A percentile compares a stretch with the other conserved stretches of the same genome.
These are phyloP conservation scores for Marasmarcha lunaedactyla DNA, from an alignment of 2,888 invertebrate genomes.

Conservation along the genomic window DNA sequence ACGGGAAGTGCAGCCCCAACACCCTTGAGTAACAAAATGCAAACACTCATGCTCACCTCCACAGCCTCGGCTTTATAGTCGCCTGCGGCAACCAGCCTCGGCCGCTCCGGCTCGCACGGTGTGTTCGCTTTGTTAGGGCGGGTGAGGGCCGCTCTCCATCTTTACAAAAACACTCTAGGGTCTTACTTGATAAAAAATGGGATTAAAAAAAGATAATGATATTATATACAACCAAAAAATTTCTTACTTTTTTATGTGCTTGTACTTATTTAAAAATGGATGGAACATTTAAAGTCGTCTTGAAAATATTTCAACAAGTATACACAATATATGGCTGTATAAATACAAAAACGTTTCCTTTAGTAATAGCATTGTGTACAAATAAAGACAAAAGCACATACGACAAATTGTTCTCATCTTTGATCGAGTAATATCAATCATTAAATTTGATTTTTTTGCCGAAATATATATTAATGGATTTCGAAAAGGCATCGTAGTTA, in stretches of 20 bases:
- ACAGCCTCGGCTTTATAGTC: slow-evolving; percentile 2
- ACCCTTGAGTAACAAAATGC: slow-evolving; percentile 5
- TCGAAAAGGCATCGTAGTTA: slow-evolving; percentile 4
- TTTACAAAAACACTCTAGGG: too few species aligned
- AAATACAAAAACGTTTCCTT: slow-evolving; percentile 5
- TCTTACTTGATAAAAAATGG: slow-evolving; percentile 1
- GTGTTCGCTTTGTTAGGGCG: too few species aligned
- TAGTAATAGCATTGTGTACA: slow-evolving; percentile 4
- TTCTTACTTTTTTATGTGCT: slow-evolving; percentile 1
- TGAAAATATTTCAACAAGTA: slow-evolving; percentile 3
- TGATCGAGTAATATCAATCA: slow-evolving; percentile 5
- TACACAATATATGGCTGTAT: slow-evolving; percentile 6
- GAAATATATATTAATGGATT: slow-evolving; percentile 3
- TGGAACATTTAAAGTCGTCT: slow-evolving; percentile 4
- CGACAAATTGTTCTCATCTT: slow-evolving; percentile 3
- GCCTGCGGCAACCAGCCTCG: neutral
- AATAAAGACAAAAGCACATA: slow-evolving; percentile 5
- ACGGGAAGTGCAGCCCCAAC: slow-evolving; percentile 6
- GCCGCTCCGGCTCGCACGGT: too few species aligned
- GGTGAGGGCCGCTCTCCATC: too few species aligned
- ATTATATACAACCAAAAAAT: slow-evolving; percentile 5
- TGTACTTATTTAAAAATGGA: slow-evolving; percentile 4
- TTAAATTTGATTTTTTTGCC: slow-evolving; percentile 3
- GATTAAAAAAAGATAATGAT: slow-evolving; percentile 4
- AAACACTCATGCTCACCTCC: slow-evolving; percentile 3